Base-by-base conservation (phyloP, 1,140 invertebrate species). In the Zaprionus ornatus region DNA sequence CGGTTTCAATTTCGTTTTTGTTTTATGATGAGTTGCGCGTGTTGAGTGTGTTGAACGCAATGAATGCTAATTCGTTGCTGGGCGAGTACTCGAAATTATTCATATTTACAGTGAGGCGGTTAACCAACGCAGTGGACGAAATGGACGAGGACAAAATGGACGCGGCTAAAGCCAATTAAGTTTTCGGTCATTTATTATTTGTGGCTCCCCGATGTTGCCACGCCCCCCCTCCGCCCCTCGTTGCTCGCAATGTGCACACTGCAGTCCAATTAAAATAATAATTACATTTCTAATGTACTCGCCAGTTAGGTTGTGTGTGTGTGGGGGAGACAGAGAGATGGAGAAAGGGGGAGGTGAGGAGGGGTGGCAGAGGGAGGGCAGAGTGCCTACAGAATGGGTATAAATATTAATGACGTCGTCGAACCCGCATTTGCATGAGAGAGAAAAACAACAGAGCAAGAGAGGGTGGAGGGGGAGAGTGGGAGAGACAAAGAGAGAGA, bases 231-330 rank as follows among this genome's bases (percentile, higher is more conserved):
- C 37, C 9, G 15, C 45, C 25, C 25, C 6, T 7, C 29, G 29
- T 0, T 9, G 37, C 50, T 52, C 80, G 71, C 88, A 83, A 87
- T 87, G 77, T 70, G 77, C 78, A 63, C 74, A 69, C 60, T 71
- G 81, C 79, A 79, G 81, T 82, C 75, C 83, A 84, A 91, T 91
- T 91, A 91, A 91, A 91, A 91, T 91, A 91, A 91, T 91, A 91
- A 91, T 91, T 91, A 91, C 88, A 91, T 91, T 91, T 91, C 88
- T 91, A 91, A 91, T 91, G 88, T 71, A 81, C 63, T 70, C 48
- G 62, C 25, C 86, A 77, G 78, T 81, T n/a, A n/a, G 82, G 65
- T 27, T 73, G 57, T 66, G 57, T 63, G 40, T 17, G 48, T 25
- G n/a, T 29, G 37, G 56, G 73, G 50, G 19, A 77, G 70, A 19